phyloP scores from a whole-genome alignment of 2,888 invertebrate genomes.

The Deladenus siricidicola region DNA sequence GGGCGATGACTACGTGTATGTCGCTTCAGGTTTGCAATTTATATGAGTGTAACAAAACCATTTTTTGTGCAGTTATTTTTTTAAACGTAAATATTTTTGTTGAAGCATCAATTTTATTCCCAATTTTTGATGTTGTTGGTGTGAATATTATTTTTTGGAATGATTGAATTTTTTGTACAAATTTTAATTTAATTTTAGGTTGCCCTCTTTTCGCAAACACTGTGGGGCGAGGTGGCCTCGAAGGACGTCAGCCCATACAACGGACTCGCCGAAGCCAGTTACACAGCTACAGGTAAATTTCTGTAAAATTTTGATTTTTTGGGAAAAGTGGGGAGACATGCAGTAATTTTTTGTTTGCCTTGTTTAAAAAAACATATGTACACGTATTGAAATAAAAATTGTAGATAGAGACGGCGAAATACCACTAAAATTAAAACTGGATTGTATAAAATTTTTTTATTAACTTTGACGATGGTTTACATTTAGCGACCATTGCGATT shows the following conservation, averaged over 20 bases:
- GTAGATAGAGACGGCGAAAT: no score
- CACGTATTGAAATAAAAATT: neutral
- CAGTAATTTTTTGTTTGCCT: neutral
- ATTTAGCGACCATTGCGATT: slow-evolving; percentile 42
- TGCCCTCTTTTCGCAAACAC: slow-evolving; percentile 28
- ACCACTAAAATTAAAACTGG: no score
- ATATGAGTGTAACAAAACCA: neutral
- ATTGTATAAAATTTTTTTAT: no score
- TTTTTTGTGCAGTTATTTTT: slow-evolving; percentile 3
- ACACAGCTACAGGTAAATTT: slow-evolving; percentile 20
- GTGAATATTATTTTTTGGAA: no score
- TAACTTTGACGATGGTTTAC: no score
- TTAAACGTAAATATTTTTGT: no score
- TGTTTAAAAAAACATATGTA: neutral
- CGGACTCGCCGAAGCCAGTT: slow-evolving; percentile 33
- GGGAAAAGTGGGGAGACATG: neutral
- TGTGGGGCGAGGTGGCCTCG: slow-evolving; percentile 23
- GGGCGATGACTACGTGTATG: slow-evolving; percentile 68
- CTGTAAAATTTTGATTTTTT: neutral
- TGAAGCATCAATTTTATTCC: no score
- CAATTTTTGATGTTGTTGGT: no score
- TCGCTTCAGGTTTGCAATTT: slow-evolving; percentile 65
- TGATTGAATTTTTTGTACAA: neutral
- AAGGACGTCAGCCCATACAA: slow-evolving; percentile 29
- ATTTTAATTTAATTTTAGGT: slow-evolving; percentile 9